These are phyloP conservation scores for Anomalospiza imberbis DNA, from an alignment of 2,797 vertebrate species.

Conservation along the genomic window DNA sequence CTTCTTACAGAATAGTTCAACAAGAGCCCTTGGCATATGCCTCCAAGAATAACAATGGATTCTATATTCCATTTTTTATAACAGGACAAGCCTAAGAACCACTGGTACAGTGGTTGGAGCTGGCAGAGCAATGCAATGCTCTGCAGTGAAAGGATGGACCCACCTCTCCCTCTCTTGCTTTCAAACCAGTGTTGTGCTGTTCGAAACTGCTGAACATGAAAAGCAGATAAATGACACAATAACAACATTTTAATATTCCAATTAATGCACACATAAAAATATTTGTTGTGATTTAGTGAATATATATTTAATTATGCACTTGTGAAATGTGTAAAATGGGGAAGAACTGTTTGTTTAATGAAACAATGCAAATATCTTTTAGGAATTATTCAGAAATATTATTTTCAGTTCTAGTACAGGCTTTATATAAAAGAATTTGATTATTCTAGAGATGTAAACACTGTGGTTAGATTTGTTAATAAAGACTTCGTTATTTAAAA, in stretches of 20 bases:
- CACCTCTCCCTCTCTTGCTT: neutral
- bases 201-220: neutral
- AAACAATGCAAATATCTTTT: neutral
- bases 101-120: neutral
- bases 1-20: conserved; percentile 22
- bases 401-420: neutral
- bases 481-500: neutral
- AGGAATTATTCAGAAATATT: neutral
- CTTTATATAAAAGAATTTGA: neutral
- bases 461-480: neutral
- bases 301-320: neutral
- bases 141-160: neutral
- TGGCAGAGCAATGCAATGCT: neutral
- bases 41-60: conserved; percentile 54
- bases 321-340: neutral
- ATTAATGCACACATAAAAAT: neutral
- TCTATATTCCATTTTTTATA: neutral
- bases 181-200: neutral
- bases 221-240: neutral
- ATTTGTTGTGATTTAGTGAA: neutral
- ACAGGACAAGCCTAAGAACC: neutral
- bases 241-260: neutral
- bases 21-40: neutral
- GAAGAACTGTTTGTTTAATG: neutral
- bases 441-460: neutral